phyloP scores from a whole-genome alignment of 1,140 invertebrate genomes.

The Wiebesia pumilae region DNA sequence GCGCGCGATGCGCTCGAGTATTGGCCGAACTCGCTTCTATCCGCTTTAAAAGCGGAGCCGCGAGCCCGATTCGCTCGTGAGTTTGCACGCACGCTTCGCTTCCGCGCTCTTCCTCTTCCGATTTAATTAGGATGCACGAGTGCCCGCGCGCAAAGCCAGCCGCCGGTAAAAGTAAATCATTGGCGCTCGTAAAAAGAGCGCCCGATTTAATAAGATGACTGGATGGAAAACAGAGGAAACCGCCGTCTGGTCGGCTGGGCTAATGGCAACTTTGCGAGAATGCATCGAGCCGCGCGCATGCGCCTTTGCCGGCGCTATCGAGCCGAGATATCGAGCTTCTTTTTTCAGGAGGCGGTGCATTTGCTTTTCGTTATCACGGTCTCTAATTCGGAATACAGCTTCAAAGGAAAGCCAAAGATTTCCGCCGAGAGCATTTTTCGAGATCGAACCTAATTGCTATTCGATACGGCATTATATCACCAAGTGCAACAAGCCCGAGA shows the following conservation, averaged over 20 bases:
- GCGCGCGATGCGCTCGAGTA: not conserved
- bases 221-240: not conserved
- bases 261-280: not conserved
- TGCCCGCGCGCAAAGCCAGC: not conserved
- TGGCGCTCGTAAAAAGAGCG: not conserved
- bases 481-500: not conserved
- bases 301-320: not conserved
- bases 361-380: not conserved
- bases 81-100: not conserved
- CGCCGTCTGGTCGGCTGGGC: not conserved
- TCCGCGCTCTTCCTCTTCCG: not conserved
- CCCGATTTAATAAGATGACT: too few relatives aligned
- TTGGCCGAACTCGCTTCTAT: not conserved
- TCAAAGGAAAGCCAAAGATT: not conserved
- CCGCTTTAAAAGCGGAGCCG: not conserved
- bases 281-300: not conserved
- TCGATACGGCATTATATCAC: not conserved
- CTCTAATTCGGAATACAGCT: not conserved
- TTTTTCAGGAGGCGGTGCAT: not conserved
- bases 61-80: too few relatives aligned
- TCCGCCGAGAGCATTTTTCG: not conserved
- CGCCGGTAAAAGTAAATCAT: conserved; percentile 18
- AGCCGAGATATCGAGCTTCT: not conserved
- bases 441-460: not conserved
- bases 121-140: conserved; percentile 31